Percentiles rank a stretch among this genome's conserved stretches.
Conservation (phyloP, 2,113 vertebrate genomes). For the Calonectris borealis region DNA sequence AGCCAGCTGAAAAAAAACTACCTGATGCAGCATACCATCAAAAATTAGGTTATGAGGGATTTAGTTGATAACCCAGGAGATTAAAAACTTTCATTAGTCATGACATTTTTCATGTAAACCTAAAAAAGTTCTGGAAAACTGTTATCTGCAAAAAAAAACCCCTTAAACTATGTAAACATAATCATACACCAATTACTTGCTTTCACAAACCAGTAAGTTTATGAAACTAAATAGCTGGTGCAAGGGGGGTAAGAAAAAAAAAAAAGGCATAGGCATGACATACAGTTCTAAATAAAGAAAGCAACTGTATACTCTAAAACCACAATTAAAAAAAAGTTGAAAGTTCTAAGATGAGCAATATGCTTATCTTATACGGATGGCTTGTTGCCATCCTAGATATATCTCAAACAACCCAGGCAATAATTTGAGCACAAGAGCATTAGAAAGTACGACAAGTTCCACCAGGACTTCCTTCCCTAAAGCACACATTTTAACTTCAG, state of each 20-base stretch:
- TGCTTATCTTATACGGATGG: not conserved
- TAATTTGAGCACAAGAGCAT: not conserved
- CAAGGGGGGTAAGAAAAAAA: not conserved
- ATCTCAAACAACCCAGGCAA: not conserved
- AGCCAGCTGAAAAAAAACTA: constrained; percentile 6
- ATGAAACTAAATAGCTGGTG: not conserved
- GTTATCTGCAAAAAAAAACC: not conserved
- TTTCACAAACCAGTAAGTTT: not conserved
- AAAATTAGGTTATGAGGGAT: constrained; percentile 58
- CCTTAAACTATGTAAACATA: not conserved
- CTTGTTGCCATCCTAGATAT: not conserved
- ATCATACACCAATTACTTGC: not conserved
- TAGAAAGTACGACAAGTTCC: not conserved
- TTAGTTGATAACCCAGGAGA: constrained; percentile 27
- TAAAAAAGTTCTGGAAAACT: not conserved
- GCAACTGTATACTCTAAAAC: not conserved
- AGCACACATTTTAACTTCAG: not conserved
- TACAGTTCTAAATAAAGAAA: not conserved
- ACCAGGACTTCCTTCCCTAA: not conserved
- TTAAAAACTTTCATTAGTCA: constrained; percentile 46
- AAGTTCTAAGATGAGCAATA: constrained; percentile 3
- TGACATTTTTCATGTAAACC: constrained; percentile 2
- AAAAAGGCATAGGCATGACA: not conserved
- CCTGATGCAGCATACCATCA: constrained; percentile 35
- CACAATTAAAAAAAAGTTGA: not conserved